Conservation (phyloP, 2,797 vertebrate species). For the Mareca penelope region DNA sequence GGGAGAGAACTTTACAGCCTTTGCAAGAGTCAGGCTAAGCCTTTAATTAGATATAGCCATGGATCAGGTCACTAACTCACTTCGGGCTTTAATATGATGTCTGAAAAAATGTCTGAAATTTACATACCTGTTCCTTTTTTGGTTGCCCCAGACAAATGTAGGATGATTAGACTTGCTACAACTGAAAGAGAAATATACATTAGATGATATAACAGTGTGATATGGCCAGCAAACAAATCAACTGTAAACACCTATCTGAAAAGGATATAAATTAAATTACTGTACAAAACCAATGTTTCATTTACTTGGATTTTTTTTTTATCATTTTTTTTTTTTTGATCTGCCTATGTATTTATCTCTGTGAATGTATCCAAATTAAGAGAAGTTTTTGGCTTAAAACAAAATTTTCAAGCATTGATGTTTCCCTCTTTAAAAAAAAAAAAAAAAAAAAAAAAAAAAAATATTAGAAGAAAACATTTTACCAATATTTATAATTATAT, state of each 20-base stretch:
- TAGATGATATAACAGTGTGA: slow-evolving; percentile 23
- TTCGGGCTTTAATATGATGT: not conserved
- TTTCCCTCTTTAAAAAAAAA: not conserved
- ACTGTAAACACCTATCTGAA: not conserved
- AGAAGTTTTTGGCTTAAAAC: not conserved
- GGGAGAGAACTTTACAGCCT: not conserved
- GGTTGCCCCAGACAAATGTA: slow-evolving; percentile 95
- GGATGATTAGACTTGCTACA: slow-evolving; percentile 98
- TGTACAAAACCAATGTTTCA: not conserved
- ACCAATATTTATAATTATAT: not conserved
- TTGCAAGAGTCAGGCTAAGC: not conserved
- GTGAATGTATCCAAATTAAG: not conserved
- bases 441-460: not conserved
- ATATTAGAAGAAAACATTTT: not conserved
- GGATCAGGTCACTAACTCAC: not conserved
- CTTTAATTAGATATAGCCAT: not conserved
- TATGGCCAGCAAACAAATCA: not conserved
- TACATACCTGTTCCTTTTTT: slow-evolving; percentile 95
- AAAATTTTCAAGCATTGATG: not conserved
- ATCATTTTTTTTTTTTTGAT: too few relatives aligned
- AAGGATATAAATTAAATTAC: not conserved
- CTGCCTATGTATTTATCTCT: not conserved
- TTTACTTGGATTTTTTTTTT: not conserved
- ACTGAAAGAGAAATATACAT: slow-evolving; percentile 84
- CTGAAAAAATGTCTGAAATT: not conserved